These are phyloP conservation scores for Cepaea nemoralis DNA, from an alignment of 1,140 invertebrate species.

Conservation along the genomic window DNA sequence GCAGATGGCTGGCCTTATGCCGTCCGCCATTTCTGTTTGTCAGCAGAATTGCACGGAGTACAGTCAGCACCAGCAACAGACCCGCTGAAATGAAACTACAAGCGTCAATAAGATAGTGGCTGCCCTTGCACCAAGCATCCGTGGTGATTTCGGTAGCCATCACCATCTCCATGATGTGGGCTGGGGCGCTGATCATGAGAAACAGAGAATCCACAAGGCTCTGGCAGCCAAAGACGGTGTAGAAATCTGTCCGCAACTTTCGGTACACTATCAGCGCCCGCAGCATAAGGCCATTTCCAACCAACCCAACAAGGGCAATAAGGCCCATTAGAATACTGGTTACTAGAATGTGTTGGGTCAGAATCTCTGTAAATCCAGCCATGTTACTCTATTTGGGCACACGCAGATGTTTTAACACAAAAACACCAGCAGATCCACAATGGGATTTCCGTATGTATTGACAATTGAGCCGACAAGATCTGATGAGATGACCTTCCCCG, in stretches of 20 bases:
- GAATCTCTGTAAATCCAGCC: neutral
- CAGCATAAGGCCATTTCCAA: slow-evolving; percentile 62
- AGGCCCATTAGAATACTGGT: slow-evolving; percentile 55
- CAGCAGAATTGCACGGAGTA: slow-evolving; percentile 61
- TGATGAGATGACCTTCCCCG: neutral
- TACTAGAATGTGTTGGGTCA: slow-evolving; percentile 48
- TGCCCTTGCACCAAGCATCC: slow-evolving; percentile 59
- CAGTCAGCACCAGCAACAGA: slow-evolving; percentile 61
- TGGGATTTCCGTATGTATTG: neutral
- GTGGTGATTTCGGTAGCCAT: slow-evolving; percentile 45
- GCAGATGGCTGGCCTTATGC: slow-evolving; percentile 49
- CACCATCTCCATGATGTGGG: slow-evolving; percentile 53
- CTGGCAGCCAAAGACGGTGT: slow-evolving; percentile 57
- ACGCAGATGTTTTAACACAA: neutral
- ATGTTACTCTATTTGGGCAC: neutral
- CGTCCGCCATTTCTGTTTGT: slow-evolving; percentile 50
- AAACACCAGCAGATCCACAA: neutral
- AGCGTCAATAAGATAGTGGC: slow-evolving; percentile 53
- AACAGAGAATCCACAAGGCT: slow-evolving; percentile 58
- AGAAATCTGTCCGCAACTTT: slow-evolving; percentile 57
- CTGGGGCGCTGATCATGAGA: slow-evolving; percentile 54
- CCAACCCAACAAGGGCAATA: slow-evolving; percentile 58
- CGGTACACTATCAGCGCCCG: slow-evolving; percentile 55
- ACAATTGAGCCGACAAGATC: neutral
- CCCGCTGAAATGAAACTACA: slow-evolving; percentile 56